Conservation (phyloP, 2,113 vertebrate genomes). For the Gnathonemus longibarbis region DNA sequence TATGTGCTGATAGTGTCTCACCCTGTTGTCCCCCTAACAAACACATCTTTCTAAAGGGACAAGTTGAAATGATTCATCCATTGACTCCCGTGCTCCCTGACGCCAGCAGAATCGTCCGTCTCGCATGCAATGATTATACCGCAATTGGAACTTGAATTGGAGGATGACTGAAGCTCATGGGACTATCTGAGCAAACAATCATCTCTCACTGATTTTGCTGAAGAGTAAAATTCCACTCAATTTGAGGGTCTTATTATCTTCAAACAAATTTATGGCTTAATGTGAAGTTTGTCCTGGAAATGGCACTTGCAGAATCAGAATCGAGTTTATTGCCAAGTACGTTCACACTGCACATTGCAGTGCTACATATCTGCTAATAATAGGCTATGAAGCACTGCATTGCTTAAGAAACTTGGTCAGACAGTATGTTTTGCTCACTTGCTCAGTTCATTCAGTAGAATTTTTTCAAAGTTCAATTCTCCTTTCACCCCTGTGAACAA, state of each 20-base stretch:
- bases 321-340: too few species aligned
- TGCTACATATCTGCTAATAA: neutral
- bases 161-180: neutral
- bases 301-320: neutral
- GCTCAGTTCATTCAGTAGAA: neutral
- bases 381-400: neutral
- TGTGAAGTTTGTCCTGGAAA: neutral
- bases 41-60: neutral
- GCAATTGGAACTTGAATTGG: neutral
- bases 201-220: neutral
- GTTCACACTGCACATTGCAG: too few species aligned
- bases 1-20: neutral
- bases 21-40: neutral
- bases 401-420: neutral
- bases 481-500: neutral
- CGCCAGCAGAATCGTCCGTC: neutral
- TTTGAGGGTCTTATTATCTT: neutral
- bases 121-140: neutral
- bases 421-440: neutral
- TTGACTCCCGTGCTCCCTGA: neutral
- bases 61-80: neutral
- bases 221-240: neutral
- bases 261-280: neutral
- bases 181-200: neutral
- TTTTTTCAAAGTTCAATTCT: neutral